Percentiles rank a stretch among this genome's conserved stretches.
These are phyloP conservation scores for Seladonia tumulorum DNA, from an alignment of 2,888 invertebrate genomes.

Conservation along the genomic window DNA sequence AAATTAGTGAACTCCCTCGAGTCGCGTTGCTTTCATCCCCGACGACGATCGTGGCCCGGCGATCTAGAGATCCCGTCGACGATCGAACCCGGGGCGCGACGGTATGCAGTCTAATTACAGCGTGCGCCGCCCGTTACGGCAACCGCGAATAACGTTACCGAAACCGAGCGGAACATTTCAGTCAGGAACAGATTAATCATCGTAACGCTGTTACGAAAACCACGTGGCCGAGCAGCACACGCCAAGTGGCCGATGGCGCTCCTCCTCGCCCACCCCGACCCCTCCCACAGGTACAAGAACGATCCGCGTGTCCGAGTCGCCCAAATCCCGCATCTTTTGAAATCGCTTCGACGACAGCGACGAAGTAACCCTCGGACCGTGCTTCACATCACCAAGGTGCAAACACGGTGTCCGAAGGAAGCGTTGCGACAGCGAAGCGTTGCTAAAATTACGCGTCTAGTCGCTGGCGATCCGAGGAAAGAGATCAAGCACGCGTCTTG, in stretches of 20 bases:
- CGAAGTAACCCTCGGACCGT: neutral
- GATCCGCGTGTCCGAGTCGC: neutral
- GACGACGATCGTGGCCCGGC: no score
- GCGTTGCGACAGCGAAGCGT: neutral
- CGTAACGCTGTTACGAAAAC: neutral
- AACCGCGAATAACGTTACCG: neutral
- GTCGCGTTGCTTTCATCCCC: neutral
- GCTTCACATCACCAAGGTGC: neutral
- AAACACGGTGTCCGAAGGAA: slow-evolving; percentile 22
- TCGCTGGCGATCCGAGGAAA: neutral
- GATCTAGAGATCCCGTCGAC: neutral
- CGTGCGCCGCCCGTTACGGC: neutral
- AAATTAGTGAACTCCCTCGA: neutral
- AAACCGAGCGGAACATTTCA: neutral
- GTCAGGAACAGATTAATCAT: neutral
- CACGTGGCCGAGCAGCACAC: neutral
- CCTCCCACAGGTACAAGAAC: neutral
- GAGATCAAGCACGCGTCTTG: neutral
- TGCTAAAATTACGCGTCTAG: slow-evolving; percentile 30
- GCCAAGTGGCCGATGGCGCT: neutral
- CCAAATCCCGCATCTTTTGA: slow-evolving; percentile 1
- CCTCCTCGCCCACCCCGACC: neutral
- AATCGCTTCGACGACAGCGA: slow-evolving; percentile 10
- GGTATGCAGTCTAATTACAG: neutral
- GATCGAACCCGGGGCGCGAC: neutral